These are phyloP conservation scores for Echinops telfairi DNA, from an alignment of 2,113 vertebrate species.

Conservation along the genomic window DNA sequence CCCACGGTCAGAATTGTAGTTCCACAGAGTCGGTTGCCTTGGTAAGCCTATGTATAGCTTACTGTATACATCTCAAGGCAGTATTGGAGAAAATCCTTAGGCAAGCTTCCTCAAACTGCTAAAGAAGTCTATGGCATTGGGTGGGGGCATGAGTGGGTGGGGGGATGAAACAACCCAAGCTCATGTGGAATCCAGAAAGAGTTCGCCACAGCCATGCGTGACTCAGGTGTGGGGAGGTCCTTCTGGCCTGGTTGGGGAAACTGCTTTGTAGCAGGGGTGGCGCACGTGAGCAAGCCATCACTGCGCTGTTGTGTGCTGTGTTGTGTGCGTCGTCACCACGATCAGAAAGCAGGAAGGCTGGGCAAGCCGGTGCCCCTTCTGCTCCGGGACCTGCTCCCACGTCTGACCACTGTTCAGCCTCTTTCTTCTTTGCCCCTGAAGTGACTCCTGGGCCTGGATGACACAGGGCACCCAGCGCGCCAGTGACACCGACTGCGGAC, in stretches of 20 bases:
- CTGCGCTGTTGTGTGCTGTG: not conserved
- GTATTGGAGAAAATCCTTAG: not conserved
- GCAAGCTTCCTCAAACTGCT: not conserved
- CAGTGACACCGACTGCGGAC: not conserved
- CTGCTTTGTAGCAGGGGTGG: not conserved
- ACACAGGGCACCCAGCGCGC: not conserved
- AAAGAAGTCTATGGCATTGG: not conserved
- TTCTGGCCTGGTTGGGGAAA: not conserved
- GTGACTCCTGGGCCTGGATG: not conserved
- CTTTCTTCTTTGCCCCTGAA: not conserved
- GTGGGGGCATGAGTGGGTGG: no score
- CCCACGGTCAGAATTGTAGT: not conserved
- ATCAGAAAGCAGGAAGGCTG: not conserved
- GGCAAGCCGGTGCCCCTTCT: not conserved
- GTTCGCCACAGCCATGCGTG: not conserved
- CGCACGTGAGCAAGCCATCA: not conserved
- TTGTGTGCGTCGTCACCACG: not conserved
- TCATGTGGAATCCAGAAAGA: constrained; percentile 34
- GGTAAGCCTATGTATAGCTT: not conserved
- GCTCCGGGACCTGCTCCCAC: not conserved
- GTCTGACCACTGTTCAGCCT: no score
- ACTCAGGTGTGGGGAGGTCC: not conserved
- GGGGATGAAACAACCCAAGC: not conserved
- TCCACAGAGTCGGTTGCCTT: not conserved
- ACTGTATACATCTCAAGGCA: constrained; percentile 28